Percentiles rank a stretch among this genome's conserved stretches.
These are phyloP conservation scores for Eulithis prunata DNA, from an alignment of 2,888 invertebrate genomes.

Conservation along the genomic window DNA sequence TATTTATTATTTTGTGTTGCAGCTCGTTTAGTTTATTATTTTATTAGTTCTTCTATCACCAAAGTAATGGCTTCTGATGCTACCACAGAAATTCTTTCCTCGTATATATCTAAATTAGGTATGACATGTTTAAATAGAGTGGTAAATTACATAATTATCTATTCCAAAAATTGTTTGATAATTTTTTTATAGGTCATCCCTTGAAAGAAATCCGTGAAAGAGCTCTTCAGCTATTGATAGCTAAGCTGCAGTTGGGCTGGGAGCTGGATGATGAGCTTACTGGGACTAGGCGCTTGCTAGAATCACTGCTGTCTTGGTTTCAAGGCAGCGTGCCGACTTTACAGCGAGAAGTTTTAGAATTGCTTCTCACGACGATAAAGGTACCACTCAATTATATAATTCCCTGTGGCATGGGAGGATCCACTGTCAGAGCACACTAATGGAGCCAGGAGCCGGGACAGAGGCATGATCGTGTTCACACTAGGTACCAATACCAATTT, in stretches of 20 bases:
- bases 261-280: slow-evolving; percentile 85
- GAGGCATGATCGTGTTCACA: too few relatives aligned
- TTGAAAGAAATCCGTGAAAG: slow-evolving; percentile 84
- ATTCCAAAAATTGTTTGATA: too few relatives aligned
- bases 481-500: too few relatives aligned
- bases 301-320: slow-evolving; percentile 86
- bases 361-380: slow-evolving; percentile 83
- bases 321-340: slow-evolving; percentile 78
- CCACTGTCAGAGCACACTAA: too few relatives aligned
- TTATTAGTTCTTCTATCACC: not conserved
- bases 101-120: slow-evolving; percentile 66
- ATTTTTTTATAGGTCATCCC: slow-evolving; percentile 73
- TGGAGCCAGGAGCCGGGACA: too few relatives aligned
- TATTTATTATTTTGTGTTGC: not conserved
- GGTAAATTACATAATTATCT: not conserved
- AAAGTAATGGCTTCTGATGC: slow-evolving; percentile 37
- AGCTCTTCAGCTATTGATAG: slow-evolving; percentile 79
- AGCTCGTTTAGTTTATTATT: not conserved
- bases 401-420: too few relatives aligned
- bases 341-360: slow-evolving; percentile 83
- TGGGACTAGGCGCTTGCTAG: slow-evolving; percentile 83
- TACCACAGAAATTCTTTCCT: slow-evolving; percentile 44
- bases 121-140: not conserved
- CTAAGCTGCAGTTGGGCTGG: slow-evolving; percentile 87
- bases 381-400: not conserved